Percentiles rank a stretch among this genome's conserved stretches.
Conservation (phyloP, 2,888 invertebrate genomes). For the Unio delphinus region DNA sequence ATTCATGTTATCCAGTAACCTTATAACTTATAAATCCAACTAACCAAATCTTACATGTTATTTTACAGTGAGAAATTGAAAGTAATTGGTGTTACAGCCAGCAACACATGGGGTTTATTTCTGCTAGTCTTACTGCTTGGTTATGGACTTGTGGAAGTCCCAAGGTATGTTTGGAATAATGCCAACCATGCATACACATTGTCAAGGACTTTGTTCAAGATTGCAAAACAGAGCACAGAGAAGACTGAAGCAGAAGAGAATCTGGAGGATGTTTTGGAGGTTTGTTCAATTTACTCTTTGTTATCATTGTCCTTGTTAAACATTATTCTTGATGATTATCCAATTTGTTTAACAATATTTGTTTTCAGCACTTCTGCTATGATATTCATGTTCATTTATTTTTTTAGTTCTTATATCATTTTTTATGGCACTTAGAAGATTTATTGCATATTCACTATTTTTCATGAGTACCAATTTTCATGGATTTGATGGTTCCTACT, state of each 20-base stretch:
- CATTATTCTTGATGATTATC: constrained; percentile 76
- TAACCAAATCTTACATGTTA: background rate
- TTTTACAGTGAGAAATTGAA: constrained; percentile 84
- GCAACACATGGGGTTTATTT: constrained; percentile 99
- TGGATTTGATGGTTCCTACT: no score
- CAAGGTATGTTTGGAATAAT: constrained; percentile 90
- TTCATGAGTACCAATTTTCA: no score
- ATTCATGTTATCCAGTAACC: no score
- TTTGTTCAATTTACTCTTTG: constrained; percentile 69
- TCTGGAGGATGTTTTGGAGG: constrained; percentile 94
- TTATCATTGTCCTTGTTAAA: constrained; percentile 78
- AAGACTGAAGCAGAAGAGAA: constrained; percentile 98
- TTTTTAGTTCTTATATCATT: no score
- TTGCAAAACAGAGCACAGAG: constrained; percentile 93
- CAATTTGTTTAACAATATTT: no score
- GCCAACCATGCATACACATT: constrained; percentile 88
- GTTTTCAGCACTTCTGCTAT: no score
- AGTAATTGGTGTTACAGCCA: constrained; percentile 97
- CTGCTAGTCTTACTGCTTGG: constrained; percentile 90
- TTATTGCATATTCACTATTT: no score
- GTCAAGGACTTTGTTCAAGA: constrained; percentile 91
- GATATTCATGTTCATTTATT: no score
- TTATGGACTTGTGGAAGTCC: constrained; percentile 96
- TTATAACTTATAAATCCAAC: no score
- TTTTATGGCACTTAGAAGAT: no score